Evolutionary conservation across 2,888 invertebrate species (phyloP).

Genomic region (Drosophila hawaiiensis): DNA sequence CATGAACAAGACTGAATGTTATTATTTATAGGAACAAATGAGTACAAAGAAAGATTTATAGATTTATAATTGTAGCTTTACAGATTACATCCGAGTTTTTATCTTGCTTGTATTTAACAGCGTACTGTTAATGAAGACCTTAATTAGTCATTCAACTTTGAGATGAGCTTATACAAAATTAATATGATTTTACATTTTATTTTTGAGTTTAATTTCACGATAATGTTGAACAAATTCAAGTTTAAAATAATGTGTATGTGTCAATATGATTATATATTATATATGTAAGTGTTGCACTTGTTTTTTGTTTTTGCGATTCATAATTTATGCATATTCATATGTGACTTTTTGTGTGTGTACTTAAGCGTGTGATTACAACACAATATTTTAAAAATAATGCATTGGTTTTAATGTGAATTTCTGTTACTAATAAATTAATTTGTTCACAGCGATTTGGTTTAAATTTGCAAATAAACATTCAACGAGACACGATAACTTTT

Average conservation of each 20-base stretch:
- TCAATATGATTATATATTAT: neutral
- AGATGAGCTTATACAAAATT: neutral
- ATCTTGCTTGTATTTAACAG: neutral
- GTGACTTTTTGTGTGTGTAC: slow-evolving; percentile 5
- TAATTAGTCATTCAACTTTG: slow-evolving; percentile 15
- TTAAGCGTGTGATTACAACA: slow-evolving; percentile 20
- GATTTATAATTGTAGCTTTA: neutral
- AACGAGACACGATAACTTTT: neutral
- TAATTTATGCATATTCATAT: slow-evolving; percentile 4
- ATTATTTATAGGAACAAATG: too few species aligned
- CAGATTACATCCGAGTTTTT: neutral
- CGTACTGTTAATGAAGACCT: neutral
- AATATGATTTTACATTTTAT: slow-evolving; percentile 6
- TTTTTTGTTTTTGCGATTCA: neutral
- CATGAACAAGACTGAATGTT: too few species aligned
- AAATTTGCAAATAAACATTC: slow-evolving; percentile 2
- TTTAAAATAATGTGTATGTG: neutral
- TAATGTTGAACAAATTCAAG: neutral
- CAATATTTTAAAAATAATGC: neutral
- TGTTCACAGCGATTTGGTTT: slow-evolving; percentile 2
- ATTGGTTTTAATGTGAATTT: neutral
- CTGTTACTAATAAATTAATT: slow-evolving; percentile 13
- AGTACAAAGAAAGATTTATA: too few species aligned
- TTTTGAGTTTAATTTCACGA: slow-evolving; percentile 3
- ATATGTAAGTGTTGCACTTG: neutral